Percentiles rank a stretch among this genome's conserved stretches.
Conservation (phyloP, 2,113 vertebrate species). For the Arenaria interpres region DNA sequence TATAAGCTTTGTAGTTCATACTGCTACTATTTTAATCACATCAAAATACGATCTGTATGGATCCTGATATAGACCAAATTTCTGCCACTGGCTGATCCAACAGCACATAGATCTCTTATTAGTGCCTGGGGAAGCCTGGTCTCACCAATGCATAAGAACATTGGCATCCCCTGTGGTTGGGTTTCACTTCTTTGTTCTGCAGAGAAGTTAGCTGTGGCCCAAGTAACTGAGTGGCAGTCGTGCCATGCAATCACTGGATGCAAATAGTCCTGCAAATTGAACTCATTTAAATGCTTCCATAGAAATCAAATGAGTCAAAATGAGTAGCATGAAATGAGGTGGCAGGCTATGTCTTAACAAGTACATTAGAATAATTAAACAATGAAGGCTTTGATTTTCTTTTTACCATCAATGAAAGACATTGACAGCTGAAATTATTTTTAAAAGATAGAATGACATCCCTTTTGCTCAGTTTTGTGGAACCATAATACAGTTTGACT, state of each 20-base stretch:
- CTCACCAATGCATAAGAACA: background rate
- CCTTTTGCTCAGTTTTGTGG: background rate
- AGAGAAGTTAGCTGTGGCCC: background rate
- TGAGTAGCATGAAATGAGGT: background rate
- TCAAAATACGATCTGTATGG: background rate
- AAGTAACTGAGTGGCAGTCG: background rate
- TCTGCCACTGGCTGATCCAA: background rate
- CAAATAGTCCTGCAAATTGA: background rate
- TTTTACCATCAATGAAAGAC: background rate
- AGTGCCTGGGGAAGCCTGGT: background rate
- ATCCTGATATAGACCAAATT: background rate
- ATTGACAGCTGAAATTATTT: constrained; percentile 11
- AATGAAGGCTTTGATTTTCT: background rate
- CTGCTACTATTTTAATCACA: background rate
- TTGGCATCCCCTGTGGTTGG: background rate
- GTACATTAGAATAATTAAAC: background rate
- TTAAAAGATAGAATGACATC: background rate
- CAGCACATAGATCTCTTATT: background rate
- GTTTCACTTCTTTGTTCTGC: background rate
- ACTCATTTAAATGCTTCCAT: background rate
- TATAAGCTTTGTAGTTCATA: background rate
- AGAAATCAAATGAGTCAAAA: background rate
- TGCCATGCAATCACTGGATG: background rate
- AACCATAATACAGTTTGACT: background rate
- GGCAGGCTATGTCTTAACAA: background rate